Conservation (phyloP, 1,140 invertebrate genomes). For the Rhagoletis pomonella region DNA sequence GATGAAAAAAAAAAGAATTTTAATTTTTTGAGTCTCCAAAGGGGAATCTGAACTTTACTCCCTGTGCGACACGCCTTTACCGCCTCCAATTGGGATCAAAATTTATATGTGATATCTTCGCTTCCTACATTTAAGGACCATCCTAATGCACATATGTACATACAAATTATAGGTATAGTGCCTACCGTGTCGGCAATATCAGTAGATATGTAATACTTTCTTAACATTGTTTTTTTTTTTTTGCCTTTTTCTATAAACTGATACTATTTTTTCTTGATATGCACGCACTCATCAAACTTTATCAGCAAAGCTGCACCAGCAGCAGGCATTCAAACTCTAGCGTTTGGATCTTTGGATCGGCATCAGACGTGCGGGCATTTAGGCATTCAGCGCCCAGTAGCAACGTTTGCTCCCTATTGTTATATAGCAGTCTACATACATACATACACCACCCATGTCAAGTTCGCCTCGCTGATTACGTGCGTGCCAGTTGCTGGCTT, state of each 20-base stretch:
- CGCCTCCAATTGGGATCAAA: too few species aligned
- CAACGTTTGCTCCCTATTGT: conserved; percentile 30
- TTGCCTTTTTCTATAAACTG: background rate
- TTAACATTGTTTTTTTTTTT: conserved; percentile 14
- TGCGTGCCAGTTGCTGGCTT: conserved; percentile 17
- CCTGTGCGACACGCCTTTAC: too few species aligned
- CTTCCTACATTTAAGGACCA: too few species aligned
- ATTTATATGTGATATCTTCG: too few species aligned
- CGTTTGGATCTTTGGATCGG: background rate
- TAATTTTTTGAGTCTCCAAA: too few species aligned
- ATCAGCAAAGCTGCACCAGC: background rate
- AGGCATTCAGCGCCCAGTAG: conserved; percentile 13
- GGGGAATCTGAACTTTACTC: too few species aligned
- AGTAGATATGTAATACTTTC: background rate
- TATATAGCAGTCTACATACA: background rate
- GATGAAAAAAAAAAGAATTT: too few species aligned
- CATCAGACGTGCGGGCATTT: background rate
- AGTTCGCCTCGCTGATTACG: conserved; percentile 18
- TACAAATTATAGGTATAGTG: background rate
- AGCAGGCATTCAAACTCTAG: background rate
- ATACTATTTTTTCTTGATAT: background rate
- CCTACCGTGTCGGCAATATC: conserved; percentile 2
- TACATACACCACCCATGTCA: conserved; percentile 34
- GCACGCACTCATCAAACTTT: conserved; percentile 41
- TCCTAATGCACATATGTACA: too few species aligned